These are phyloP conservation scores for Tragelaphus scriptus DNA, from an alignment of 2,113 vertebrate species.

Conservation along the genomic window DNA sequence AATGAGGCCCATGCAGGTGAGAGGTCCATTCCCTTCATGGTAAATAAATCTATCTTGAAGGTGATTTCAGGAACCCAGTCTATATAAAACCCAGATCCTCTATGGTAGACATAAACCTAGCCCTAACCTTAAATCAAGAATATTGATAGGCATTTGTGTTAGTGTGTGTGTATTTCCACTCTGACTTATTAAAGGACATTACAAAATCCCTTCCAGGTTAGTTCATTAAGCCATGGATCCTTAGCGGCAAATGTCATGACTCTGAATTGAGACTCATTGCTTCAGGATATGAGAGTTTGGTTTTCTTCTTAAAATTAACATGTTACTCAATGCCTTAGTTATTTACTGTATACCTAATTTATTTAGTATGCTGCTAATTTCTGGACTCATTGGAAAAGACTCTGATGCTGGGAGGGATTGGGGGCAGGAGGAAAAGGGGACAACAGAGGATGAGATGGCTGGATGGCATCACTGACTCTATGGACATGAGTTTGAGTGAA, in stretches of 20 bases:
- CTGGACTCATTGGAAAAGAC: not conserved
- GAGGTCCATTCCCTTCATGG: not conserved
- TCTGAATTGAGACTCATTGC: not conserved
- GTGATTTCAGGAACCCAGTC: not conserved
- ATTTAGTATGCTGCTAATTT: not conserved
- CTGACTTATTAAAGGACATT: not conserved
- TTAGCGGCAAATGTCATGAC: not conserved
- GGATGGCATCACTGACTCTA: too few species aligned
- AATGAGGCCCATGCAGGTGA: not conserved
- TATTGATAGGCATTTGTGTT: not conserved
- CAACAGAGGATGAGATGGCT: too few species aligned
- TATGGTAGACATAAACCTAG: not conserved
- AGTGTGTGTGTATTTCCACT: not conserved
- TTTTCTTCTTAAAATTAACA: constrained; percentile 25
- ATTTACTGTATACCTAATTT: not conserved
- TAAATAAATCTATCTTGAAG: not conserved
- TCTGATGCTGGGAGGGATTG: too few species aligned
- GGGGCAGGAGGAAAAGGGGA: too few species aligned
- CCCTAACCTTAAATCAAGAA: not conserved
- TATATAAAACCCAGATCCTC: not conserved
- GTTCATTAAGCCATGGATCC: not conserved
- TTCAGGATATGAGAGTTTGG: not conserved
- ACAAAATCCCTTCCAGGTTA: not conserved
- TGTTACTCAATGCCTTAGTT: not conserved
- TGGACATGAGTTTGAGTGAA: too few species aligned